phyloP scores from a whole-genome alignment of 2,888 invertebrate species.

The Ochlodes sylvanus region DNA sequence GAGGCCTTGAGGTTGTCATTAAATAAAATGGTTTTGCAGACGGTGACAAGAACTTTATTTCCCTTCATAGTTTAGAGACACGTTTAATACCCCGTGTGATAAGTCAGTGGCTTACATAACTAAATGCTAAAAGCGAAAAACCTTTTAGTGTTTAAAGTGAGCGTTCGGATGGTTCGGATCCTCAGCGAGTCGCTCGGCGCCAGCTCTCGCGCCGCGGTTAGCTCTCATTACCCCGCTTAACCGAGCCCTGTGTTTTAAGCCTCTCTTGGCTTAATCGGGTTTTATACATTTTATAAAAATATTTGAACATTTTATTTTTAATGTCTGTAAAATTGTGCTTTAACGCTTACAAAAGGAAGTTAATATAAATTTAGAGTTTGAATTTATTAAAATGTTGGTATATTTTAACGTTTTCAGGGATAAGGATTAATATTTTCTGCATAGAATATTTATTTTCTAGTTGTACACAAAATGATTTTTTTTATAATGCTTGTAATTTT shows the following conservation, averaged over 20 bases:
- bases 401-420: neutral
- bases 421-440: no score
- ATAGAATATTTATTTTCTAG: no score
- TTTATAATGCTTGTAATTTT: no score
- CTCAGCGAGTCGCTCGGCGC: neutral
- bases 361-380: neutral
- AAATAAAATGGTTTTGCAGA: no score
- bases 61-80: neutral
- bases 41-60: no score
- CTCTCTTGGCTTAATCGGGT: conserved; percentile 6
- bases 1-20: no score
- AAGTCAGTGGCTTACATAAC: neutral
- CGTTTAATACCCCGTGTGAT: neutral
- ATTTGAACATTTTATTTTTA: neutral
- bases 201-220: neutral
- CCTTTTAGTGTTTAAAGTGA: conserved; percentile 3
- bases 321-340: neutral
- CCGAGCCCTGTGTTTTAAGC: neutral
- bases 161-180: neutral
- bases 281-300: conserved; percentile 4
- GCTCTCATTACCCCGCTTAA: neutral
- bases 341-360: neutral
- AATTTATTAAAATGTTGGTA: neutral
- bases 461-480: no score
- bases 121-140: conserved; percentile 5